Conservation (phyloP, 2,797 vertebrate genomes). For the Trachops cirrhosus region DNA sequence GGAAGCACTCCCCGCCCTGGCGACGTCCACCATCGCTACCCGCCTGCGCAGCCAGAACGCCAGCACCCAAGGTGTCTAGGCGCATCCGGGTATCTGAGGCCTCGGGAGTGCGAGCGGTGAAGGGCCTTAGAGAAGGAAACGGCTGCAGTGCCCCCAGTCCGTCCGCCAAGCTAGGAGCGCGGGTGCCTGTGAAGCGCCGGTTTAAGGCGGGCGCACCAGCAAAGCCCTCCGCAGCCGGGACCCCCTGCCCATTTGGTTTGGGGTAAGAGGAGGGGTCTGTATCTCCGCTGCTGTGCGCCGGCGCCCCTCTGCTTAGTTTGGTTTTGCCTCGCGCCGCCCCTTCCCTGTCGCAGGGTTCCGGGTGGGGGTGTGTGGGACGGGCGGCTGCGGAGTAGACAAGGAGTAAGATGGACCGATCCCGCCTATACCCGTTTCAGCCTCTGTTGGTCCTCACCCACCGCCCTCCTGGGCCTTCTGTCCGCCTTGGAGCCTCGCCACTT, state of each 20-base stretch:
- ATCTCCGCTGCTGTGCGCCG: not conserved
- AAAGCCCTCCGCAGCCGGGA: not conserved
- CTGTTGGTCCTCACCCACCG: not conserved
- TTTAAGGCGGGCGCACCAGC: not conserved
- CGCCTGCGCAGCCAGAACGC: not conserved
- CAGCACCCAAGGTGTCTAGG: not conserved
- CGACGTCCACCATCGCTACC: not conserved
- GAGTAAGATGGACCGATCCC: not conserved
- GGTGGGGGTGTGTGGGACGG: not conserved
- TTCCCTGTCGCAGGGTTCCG: not conserved
- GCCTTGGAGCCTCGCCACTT: not conserved
- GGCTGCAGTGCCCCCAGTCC: not conserved
- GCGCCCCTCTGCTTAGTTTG: not conserved
- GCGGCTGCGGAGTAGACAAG: too few species aligned
- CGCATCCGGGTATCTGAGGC: not conserved
- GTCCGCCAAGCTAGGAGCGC: not conserved
- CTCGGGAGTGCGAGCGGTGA: not conserved
- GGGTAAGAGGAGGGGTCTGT: conserved; percentile 21
- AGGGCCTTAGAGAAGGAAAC: not conserved
- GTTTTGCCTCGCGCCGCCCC: not conserved
- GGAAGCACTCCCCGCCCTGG: not conserved
- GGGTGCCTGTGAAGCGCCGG: not conserved
- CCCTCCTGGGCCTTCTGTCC: not conserved
- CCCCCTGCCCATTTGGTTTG: not conserved
- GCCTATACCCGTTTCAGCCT: not conserved